Conservation (phyloP, 1,140 invertebrate genomes). For the Caenorhabditis brenneri region DNA sequence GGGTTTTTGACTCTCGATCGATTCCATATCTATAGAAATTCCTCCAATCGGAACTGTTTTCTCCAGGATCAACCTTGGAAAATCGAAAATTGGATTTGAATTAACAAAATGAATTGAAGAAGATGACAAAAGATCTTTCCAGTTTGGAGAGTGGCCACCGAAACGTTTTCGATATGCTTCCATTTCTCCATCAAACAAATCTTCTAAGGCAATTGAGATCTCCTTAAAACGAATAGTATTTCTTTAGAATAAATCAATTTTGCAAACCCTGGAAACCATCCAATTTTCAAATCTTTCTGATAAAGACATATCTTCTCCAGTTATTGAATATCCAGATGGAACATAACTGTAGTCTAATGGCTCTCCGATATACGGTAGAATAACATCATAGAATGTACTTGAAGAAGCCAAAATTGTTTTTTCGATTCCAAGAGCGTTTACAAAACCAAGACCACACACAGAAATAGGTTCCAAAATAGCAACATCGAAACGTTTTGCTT, state of each 20-base stretch:
- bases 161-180: background rate
- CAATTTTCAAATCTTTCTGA: background rate
- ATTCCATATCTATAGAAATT: constrained; percentile 48
- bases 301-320: background rate
- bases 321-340: background rate
- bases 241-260: background rate
- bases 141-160: background rate
- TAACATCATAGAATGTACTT: background rate
- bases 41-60: constrained; percentile 53
- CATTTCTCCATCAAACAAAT: background rate
- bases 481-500: constrained; percentile 10
- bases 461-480: constrained; percentile 19
- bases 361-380: background rate
- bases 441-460: constrained; percentile 11
- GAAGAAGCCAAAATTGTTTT: background rate
- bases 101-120: constrained; percentile 42
- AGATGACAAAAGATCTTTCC: constrained; percentile 20
- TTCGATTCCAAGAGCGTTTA: background rate
- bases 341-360: constrained; percentile 34
- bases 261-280: background rate
- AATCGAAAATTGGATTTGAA: constrained; percentile 47
- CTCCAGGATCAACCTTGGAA: constrained; percentile 16
- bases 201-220: no score
- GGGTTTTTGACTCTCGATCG: background rate
- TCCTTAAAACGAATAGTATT: background rate